Conservation (phyloP, 2,888 invertebrate genomes). For the Diloba caeruleocephala region DNA sequence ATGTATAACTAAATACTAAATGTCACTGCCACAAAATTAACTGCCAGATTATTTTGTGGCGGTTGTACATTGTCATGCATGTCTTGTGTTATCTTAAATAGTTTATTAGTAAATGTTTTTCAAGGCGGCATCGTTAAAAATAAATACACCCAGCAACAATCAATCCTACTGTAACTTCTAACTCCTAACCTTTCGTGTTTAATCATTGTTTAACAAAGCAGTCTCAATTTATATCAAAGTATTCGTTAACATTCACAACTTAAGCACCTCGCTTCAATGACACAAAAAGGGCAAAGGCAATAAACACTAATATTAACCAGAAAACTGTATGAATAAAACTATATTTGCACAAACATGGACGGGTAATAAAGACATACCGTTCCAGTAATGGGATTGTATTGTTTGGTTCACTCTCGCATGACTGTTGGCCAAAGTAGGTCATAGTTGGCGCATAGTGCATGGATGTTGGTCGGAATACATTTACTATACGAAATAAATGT, state of each 20-base stretch:
- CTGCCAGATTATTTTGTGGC: too few species aligned
- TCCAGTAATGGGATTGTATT: conserved; percentile 66
- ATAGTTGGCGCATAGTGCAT: conserved; percentile 42
- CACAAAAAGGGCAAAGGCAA: background rate
- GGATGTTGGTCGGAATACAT: conserved; percentile 22
- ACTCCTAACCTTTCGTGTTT: background rate
- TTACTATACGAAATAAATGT: conserved; percentile 60
- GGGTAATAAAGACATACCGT: conserved; percentile 68
- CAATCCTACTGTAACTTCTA: background rate
- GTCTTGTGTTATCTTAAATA: too few species aligned
- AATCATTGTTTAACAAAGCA: background rate
- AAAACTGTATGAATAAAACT: conserved; percentile 16
- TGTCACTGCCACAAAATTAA: too few species aligned
- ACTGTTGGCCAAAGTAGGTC: conserved; percentile 44
- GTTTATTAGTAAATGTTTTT: too few species aligned
- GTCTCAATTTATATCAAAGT: background rate
- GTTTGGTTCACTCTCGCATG: conserved; percentile 57
- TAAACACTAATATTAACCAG: background rate
- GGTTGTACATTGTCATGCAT: too few species aligned
- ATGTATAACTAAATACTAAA: too few species aligned
- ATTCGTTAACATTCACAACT: background rate
- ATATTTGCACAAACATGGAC: conserved; percentile 24
- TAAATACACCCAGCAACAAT: background rate
- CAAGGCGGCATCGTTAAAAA: background rate
- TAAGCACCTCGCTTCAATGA: background rate